phyloP scores from a whole-genome alignment of 53 echinoderm and acorn worm species.

The Paracentrotus lividus region DNA sequence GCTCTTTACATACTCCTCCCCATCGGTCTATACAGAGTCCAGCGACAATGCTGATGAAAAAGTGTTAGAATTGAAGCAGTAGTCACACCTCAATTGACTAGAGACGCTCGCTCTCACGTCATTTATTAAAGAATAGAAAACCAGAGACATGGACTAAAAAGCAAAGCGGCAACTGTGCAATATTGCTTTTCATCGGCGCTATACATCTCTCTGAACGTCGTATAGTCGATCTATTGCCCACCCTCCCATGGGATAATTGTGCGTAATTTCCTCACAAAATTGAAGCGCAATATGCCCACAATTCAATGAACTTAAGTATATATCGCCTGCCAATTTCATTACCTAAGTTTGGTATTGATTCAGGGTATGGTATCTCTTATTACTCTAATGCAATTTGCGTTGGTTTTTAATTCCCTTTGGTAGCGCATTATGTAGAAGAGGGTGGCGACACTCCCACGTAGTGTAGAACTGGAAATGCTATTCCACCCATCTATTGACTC shows the following conservation, averaged over 20 bases:
- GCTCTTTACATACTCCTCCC: background rate
- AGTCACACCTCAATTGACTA: background rate
- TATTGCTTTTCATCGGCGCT: conserved; percentile 6
- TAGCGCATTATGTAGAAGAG: conserved; percentile 4
- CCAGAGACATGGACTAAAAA: background rate
- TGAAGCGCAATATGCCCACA: conserved; percentile 7
- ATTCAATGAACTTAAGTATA: conserved; percentile 53
- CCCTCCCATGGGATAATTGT: background rate
- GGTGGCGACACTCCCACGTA: background rate
- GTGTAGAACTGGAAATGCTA: background rate
- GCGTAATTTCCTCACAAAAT: conserved; percentile 16
- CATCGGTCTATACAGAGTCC: background rate
- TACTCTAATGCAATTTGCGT: conserved; percentile 45
- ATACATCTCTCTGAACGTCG: background rate
- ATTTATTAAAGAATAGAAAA: background rate
- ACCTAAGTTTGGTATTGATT: conserved; percentile 48
- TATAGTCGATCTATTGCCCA: background rate
- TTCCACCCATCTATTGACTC: conserved; percentile 39
- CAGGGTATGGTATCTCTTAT: conserved; percentile 28
- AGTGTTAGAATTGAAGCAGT: background rate
- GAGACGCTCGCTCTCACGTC: background rate
- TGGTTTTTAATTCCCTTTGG: conserved; percentile 38
- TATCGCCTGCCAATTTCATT: conserved; percentile 58
- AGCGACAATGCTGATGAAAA: background rate
- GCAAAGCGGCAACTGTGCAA: background rate